Evolutionary conservation across 2,888 invertebrate species (phyloP).

Genomic region (Notodonta ziczac): DNA sequence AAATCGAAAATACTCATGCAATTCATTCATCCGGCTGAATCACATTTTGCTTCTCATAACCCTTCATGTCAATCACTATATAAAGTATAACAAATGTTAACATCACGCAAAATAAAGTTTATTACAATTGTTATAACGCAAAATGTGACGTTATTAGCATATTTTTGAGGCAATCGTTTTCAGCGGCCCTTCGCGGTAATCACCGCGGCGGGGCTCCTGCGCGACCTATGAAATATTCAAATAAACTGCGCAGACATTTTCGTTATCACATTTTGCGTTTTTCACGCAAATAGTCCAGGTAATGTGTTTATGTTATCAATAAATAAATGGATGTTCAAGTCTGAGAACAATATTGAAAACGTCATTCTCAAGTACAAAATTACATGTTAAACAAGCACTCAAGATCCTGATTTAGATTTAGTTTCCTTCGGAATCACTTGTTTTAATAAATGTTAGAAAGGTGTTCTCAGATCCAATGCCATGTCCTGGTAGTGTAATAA

Average conservation of each 20-base stretch:
- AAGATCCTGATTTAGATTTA: too few species aligned
- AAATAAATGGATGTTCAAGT: too few species aligned
- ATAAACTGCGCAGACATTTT: conserved; percentile 52
- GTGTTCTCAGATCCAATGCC: too few species aligned
- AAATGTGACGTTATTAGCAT: conserved; percentile 18
- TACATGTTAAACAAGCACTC: too few species aligned
- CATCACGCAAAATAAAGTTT: conserved; percentile 1
- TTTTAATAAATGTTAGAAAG: too few species aligned
- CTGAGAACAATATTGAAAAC: too few species aligned
- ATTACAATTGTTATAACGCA: conserved; percentile 12
- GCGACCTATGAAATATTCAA: conserved; percentile 63
- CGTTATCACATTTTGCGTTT: conserved; percentile 57
- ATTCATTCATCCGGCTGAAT: too few species aligned
- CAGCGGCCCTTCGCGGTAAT: conserved; percentile 14
- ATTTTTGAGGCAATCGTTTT: conserved; percentile 16
- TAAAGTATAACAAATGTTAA: neutral
- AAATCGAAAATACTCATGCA: too few species aligned
- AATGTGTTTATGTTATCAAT: neutral
- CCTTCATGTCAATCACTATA: neutral
- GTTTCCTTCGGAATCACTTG: too few species aligned
- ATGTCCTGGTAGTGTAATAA: too few species aligned
- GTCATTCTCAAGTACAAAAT: too few species aligned
- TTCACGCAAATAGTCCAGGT: conserved; percentile 36
- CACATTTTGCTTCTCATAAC: neutral
- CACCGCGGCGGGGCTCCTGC: conserved; percentile 18